These are phyloP conservation scores for Bhutanitis thaidina DNA, from an alignment of 2,888 invertebrate species.

Conservation along the genomic window DNA sequence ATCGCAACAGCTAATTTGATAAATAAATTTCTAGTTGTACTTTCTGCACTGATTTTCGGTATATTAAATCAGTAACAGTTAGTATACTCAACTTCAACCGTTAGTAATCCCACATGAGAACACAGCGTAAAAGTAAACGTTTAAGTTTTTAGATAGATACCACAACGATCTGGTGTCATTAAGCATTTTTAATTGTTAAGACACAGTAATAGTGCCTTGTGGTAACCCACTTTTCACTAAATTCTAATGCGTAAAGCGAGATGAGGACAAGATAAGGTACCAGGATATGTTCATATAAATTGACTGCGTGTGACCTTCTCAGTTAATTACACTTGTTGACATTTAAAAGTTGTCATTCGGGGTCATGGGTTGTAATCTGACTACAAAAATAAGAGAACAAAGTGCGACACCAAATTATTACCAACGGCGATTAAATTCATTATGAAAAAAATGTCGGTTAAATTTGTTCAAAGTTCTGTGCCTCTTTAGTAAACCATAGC, in stretches of 20 bases:
- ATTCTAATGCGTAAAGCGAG: conserved; percentile 12
- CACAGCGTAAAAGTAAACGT: conserved; percentile 10
- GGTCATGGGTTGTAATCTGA: neutral
- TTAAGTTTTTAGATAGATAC: conserved; percentile 1
- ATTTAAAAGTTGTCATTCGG: conserved; percentile 4
- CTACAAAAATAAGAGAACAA: no score
- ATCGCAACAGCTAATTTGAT: conserved; percentile 7
- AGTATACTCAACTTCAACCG: conserved; percentile 7
- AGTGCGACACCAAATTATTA: no score
- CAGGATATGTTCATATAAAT: conserved; percentile 14
- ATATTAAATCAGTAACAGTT: conserved; percentile 6
- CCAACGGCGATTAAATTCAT: no score
- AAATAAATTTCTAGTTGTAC: conserved; percentile 7
- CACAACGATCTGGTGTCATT: conserved; percentile 8
- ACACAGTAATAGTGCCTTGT: conserved; percentile 2
- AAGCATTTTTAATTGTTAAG: conserved; percentile 18
- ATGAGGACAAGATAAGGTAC: conserved; percentile 18
- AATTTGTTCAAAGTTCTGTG: no score
- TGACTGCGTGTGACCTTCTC: conserved; percentile 15
- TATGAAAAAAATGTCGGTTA: no score
- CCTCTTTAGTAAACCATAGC: no score
- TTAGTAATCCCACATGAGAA: conserved; percentile 18
- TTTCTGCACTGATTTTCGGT: conserved; percentile 8
- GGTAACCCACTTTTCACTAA: conserved; percentile 12
- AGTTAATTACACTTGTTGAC: conserved; percentile 17